These are phyloP conservation scores for Gonioctena quinquepunctata DNA, from an alignment of 1,140 invertebrate genomes.

Conservation along the genomic window DNA sequence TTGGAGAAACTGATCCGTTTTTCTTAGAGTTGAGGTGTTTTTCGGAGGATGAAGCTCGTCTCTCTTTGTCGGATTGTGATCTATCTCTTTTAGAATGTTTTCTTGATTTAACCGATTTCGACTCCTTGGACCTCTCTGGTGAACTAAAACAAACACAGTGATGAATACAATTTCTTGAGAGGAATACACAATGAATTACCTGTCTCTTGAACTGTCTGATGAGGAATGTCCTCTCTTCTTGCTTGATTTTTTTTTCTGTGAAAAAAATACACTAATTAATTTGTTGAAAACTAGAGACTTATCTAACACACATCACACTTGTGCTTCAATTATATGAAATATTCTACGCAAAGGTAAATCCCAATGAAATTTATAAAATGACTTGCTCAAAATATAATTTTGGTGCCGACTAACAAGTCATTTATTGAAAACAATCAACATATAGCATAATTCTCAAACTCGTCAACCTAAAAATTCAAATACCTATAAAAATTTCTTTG, in stretches of 20 bases:
- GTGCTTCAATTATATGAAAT: slow-evolving; percentile 1
- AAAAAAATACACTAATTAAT: slow-evolving; percentile 13
- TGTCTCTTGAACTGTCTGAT: slow-evolving; percentile 35
- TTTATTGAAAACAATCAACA: background rate
- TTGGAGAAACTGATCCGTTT: slow-evolving; percentile 1
- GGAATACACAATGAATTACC: slow-evolving; percentile 22
- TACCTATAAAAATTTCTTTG: no score
- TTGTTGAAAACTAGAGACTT: background rate
- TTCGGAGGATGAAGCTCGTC: background rate
- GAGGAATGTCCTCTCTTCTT: slow-evolving; percentile 27
- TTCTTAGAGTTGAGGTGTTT: background rate
- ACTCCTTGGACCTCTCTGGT: slow-evolving; percentile 33
- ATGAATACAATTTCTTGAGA: background rate
- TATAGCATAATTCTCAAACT: background rate
- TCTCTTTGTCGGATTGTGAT: slow-evolving; percentile 23
- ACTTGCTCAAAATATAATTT: no score
- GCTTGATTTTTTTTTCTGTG: slow-evolving; percentile 29
- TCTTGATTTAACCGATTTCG: slow-evolving; percentile 24
- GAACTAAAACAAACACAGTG: slow-evolving; percentile 34
- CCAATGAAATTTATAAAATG: no score
- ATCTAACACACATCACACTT: background rate
- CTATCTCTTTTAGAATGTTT: slow-evolving; percentile 25
- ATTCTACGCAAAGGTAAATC: background rate
- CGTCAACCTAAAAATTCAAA: background rate
- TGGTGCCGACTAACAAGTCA: background rate